A percentile compares a stretch with the other conserved stretches of the same genome.
phyloP scores from a whole-genome alignment of 2,113 vertebrate genomes.

The Cyprinodon brontotheroides region DNA sequence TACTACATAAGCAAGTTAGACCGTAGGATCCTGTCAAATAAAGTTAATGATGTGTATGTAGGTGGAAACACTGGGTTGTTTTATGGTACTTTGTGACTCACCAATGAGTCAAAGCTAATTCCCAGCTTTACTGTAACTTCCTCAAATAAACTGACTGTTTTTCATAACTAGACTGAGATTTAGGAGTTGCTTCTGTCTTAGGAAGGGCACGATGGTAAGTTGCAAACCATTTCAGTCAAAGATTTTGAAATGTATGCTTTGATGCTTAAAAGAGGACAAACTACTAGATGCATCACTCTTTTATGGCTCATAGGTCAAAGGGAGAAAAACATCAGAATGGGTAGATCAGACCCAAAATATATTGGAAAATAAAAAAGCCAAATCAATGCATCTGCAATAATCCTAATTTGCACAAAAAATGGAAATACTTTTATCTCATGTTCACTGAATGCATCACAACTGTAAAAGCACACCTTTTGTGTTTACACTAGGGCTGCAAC shows the following conservation, averaged over 20 bases:
- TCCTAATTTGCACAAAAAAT: not conserved
- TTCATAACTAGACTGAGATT: constrained; percentile 30
- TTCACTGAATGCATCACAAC: not conserved
- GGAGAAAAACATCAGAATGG: not conserved
- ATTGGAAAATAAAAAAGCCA: not conserved
- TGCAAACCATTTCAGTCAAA: too few species aligned
- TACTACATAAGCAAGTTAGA: constrained; percentile 11
- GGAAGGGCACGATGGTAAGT: not conserved
- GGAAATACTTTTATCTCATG: not conserved
- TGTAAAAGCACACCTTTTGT: not conserved
- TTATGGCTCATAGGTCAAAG: not conserved
- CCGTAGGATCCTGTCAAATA: constrained; percentile 17
- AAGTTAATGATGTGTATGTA: constrained; percentile 26
- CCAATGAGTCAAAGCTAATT: constrained; percentile 42
- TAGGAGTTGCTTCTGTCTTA: not conserved
- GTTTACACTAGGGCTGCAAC: too few species aligned
- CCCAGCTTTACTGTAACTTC: constrained; percentile 14
- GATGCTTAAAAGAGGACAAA: too few species aligned
- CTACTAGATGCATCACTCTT: too few species aligned
- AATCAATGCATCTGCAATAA: not conserved
- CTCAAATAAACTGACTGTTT: constrained; percentile 13
- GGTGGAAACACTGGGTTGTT: constrained; percentile 27
- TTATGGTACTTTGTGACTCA: constrained; percentile 48
- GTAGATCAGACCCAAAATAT: not conserved
- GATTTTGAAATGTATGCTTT: too few species aligned